A percentile compares a stretch with the other conserved stretches of the same genome.
Conservation (phyloP, 2,888 invertebrate species). For the Chelonus formosanus region DNA sequence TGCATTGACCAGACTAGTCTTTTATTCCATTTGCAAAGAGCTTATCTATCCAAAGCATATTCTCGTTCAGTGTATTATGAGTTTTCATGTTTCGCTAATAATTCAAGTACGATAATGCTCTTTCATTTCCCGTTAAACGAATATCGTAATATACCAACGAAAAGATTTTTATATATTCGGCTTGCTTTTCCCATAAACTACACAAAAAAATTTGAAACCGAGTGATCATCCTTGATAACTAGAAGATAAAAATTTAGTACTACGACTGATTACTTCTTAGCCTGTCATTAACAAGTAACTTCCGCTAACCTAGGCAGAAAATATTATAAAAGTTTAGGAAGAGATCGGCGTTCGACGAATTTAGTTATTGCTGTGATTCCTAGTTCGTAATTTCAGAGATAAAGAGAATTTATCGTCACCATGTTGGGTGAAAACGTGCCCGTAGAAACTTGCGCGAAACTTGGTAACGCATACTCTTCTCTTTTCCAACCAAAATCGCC, state of each 20-base stretch:
- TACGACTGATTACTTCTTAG: too few species aligned
- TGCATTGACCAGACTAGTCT: slow-evolving; percentile 1
- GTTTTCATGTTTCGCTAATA: slow-evolving; percentile 26
- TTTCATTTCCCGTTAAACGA: slow-evolving; percentile 19
- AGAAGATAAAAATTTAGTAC: too few species aligned
- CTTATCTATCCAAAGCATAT: slow-evolving; percentile 19
- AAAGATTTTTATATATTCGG: not conserved
- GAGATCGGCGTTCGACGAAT: slow-evolving; percentile 5
- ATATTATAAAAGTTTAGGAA: too few species aligned
- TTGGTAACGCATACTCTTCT: slow-evolving; percentile 36
- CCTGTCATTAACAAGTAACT: too few species aligned
- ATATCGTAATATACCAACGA: slow-evolving; percentile 5
- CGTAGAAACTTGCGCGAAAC: slow-evolving; percentile 34
- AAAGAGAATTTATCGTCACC: slow-evolving; percentile 40
- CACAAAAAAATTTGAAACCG: not conserved
- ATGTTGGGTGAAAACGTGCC: slow-evolving; percentile 42
- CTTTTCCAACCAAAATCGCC: slow-evolving; percentile 30
- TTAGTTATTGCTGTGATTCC: slow-evolving; percentile 34
- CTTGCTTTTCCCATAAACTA: not conserved
- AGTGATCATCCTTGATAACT: too few species aligned
- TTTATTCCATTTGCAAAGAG: slow-evolving; percentile 28
- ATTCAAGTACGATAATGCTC: slow-evolving; percentile 26
- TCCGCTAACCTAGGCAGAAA: too few species aligned
- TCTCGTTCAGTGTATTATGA: slow-evolving; percentile 17
- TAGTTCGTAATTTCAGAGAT: slow-evolving; percentile 37